Evolutionary conservation across 2,888 invertebrate species (phyloP), one percentile per base, ranked within the genome.

Genomic region (Andrena chrysosceles): DNA sequence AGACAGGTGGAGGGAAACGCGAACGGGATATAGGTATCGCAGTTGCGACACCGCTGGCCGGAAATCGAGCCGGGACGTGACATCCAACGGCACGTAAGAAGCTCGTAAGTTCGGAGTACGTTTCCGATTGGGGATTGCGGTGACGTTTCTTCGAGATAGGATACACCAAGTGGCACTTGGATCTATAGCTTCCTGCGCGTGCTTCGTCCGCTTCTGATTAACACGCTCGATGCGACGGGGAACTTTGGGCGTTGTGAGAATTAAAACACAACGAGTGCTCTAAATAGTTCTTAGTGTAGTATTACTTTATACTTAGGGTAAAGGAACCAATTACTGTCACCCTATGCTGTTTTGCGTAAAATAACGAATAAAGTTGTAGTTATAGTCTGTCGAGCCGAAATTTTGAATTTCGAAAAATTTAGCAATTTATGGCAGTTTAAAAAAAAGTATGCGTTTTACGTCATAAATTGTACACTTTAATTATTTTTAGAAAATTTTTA

Each of bases 51-150:
- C 54, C 70, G 52, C 10, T 20, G 63, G 20, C 63, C 79, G 78
- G 63, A 72, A 75, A 77, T 64, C 66, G 76, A 83, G 56, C 60
- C 20, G 26, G 73, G 69, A 76, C 83, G 70, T 66, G 69, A 8
- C 66, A 59, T 35, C 23, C 76, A 42, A 79, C 60, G 66, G 63
- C 80, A 66, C 70, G 84, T 78, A 79, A 67, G 82, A 76, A 68
- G 67, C 63, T 68, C 59, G 64, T 60, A 73, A 23, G 16, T 20
- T 54, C 48, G 49, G 60, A n/a, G 77, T 23, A 42, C 31, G 54
- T 54, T 77, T 70, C 78, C 78, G 64, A 77, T 76, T 68, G 56
- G 76, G 72, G 54, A 69, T 67, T 35, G 82, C 56, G 54, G 31
- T 23, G 68, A 59, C 62, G 60, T 64, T 70, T 77, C 79, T 63